Conservation (phyloP, 2,888 invertebrate species). For the Acleris laterana region DNA sequence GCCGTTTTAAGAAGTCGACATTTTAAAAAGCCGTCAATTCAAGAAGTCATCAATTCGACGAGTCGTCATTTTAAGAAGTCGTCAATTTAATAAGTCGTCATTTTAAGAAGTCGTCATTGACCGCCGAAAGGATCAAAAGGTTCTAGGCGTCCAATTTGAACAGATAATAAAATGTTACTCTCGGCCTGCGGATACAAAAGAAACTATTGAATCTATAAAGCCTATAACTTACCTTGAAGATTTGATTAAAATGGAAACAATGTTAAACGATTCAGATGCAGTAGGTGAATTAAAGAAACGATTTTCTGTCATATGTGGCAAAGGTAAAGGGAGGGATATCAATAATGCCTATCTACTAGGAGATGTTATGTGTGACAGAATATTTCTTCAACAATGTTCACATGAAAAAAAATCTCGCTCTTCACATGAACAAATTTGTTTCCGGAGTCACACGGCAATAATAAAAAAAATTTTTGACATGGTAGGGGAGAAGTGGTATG, state of each 20-base stretch:
- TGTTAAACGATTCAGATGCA: background rate
- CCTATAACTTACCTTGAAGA: background rate
- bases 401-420: too few species aligned
- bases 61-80: too few species aligned
- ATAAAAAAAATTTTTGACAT: conserved; percentile 1
- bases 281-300: conserved; percentile 8
- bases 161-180: background rate
- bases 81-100: too few species aligned
- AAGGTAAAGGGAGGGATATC: conserved; percentile 16
- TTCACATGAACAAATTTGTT: conserved; percentile 1
- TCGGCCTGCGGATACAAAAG: background rate
- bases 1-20: too few species aligned
- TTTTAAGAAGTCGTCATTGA: too few species aligned
- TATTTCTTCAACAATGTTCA: conserved; percentile 1
- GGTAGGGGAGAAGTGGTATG: background rate
- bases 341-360: conserved; percentile 19
- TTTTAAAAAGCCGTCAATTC: too few species aligned
- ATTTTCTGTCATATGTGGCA: conserved; percentile 9
- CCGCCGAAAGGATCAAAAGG: too few species aligned
- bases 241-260: background rate
- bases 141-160: background rate
- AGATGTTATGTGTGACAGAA: conserved; percentile 19
- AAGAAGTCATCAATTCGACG: too few species aligned
- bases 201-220: background rate
- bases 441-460: background rate